These are phyloP conservation scores for Sitta europaea DNA, from an alignment of 2,113 vertebrate genomes.

Conservation along the genomic window DNA sequence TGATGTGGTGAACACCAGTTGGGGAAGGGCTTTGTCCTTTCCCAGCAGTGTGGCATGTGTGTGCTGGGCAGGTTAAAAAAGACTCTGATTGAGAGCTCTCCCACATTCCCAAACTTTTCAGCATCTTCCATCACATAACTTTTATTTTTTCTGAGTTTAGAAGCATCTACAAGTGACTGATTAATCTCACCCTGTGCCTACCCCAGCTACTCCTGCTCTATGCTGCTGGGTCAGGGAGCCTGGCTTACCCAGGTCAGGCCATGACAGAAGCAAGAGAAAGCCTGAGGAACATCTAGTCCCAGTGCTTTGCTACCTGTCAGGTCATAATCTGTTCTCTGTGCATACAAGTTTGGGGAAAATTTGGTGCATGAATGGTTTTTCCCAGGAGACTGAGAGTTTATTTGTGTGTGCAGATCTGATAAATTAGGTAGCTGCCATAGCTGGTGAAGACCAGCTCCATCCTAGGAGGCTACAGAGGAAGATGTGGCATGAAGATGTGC, in stretches of 20 bases:
- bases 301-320: neutral
- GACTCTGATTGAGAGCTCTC: neutral
- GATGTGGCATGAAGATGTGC: too few relatives aligned
- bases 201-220: neutral
- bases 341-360: neutral
- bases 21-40: neutral
- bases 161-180: neutral
- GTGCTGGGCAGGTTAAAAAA: neutral
- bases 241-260: neutral
- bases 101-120: neutral
- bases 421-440: neutral
- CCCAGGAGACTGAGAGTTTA: neutral
- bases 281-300: neutral
- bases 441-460: neutral
- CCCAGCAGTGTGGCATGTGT: rapidly evolving
- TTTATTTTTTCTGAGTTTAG: neutral
- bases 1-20: neutral
- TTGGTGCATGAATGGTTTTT: neutral
- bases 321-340: neutral
- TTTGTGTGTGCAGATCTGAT: neutral
- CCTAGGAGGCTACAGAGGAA: neutral
- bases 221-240: neutral
- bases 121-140: neutral
- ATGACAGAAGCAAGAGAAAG: neutral
- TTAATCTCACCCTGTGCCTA: neutral